phyloP scores from a whole-genome alignment of 2,113 vertebrate species.

The Melanerpes formicivorus region DNA sequence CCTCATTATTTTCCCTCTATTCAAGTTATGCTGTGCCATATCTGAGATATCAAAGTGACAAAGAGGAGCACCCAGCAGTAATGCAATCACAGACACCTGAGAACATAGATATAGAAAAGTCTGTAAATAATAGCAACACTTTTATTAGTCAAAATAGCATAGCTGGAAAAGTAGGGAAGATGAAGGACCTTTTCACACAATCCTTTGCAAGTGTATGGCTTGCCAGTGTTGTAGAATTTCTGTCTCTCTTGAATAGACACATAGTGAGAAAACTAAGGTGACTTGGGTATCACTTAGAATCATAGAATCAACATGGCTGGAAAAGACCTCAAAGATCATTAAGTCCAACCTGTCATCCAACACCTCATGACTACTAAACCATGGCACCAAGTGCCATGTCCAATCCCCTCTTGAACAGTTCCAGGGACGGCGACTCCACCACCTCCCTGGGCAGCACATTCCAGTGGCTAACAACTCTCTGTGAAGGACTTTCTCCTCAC shows the following conservation, averaged over 20 bases:
- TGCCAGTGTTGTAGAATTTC: not conserved
- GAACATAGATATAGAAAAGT: not conserved
- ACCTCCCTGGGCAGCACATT: too few relatives aligned
- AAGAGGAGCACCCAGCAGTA: not conserved
- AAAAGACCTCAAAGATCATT: too few relatives aligned
- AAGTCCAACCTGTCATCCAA: too few relatives aligned
- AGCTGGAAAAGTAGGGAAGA: not conserved
- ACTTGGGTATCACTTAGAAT: not conserved
- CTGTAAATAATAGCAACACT: not conserved
- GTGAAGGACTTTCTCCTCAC: too few relatives aligned
- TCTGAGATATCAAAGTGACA: not conserved
- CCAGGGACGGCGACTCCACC: too few relatives aligned
- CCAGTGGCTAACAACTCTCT: too few relatives aligned
- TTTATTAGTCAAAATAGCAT: not conserved
- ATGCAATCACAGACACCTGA: not conserved
- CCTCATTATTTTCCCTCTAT: not conserved
- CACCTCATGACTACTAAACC: too few relatives aligned
- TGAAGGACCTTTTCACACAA: not conserved
- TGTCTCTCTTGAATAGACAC: not conserved
- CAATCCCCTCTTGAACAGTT: too few relatives aligned
- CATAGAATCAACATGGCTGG: too few relatives aligned
- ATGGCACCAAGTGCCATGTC: too few relatives aligned
- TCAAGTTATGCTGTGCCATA: not conserved
- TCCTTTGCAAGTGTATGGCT: not conserved
- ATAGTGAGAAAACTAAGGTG: not conserved